Conservation (phyloP, 2,888 invertebrate genomes). For the Drosophila histrio region DNA sequence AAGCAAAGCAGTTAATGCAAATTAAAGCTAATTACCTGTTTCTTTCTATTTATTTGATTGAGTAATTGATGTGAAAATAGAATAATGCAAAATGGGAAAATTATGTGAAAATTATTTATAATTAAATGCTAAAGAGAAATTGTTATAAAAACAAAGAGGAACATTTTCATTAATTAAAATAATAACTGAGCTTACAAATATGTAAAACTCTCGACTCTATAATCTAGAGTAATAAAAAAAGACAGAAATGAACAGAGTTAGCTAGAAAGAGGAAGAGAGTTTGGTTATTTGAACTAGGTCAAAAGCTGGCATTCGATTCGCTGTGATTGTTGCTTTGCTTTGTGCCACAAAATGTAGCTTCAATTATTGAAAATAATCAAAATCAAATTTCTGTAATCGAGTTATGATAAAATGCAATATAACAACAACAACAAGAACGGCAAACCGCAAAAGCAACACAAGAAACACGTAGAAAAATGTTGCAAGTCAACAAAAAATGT, state of each 20-base stretch:
- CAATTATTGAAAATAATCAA: constrained; percentile 49
- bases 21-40: neutral
- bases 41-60: neutral
- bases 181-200: constrained; percentile 8
- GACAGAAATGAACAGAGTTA: neutral
- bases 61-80: neutral
- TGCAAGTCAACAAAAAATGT: constrained; percentile 60
- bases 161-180: constrained; percentile 1
- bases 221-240: neutral
- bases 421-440: constrained; percentile 13
- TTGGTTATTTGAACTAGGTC: constrained; percentile 32
- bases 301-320: constrained; percentile 29
- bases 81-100: neutral
- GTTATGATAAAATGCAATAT: constrained; percentile 44
- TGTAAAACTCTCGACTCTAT: neutral
- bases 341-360: constrained; percentile 12
- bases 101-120: neutral
- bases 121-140: neutral
- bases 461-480: constrained; percentile 41
- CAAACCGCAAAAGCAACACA: constrained; percentile 8
- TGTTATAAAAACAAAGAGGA: neutral
- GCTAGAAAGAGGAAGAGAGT: neutral
- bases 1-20: neutral
- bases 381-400: constrained; percentile 65
- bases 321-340: constrained; percentile 11